Base-by-base conservation (phyloP, 2,888 invertebrate genomes). In the Watsonalla cultraria region DNA sequence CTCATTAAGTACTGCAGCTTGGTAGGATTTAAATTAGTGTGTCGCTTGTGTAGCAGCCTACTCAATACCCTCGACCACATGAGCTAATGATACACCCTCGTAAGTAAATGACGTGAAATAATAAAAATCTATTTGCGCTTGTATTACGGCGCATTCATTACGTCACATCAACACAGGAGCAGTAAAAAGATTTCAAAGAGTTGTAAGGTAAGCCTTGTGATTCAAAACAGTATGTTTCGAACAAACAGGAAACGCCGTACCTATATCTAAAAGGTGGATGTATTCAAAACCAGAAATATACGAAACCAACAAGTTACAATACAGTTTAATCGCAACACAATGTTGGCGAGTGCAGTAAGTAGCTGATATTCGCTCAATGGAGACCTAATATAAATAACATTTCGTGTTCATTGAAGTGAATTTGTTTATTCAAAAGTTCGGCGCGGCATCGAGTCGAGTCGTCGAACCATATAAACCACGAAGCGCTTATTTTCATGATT, bases 241-340 rank as follows among this genome's bases (percentile, higher is more conserved):
- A 53, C 63, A 66, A 65, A 65, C 65, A 65, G 65, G 65, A 65
- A 63, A 61, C 51, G 37, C 5, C 13, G n/a, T 37, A 24, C 24
- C 24, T 24, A 39, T 46, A 34, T 54, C 34, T 51, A 47, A 39
- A 33, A 50, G 45, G 9, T 11, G 33, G 51, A 42, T 46, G 15
- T 46, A 46, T 15, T 8, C 52, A 51, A 54, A 57, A 46, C 57
- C 24, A 45, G 37, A 6, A 24, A 42, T 34, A 51, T 39, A 55
- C 48, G 24, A 51, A 54, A 57, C 52, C 54, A 52, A 52, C 54
- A 53, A 8, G 9, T 46, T 14, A 7, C 14, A 14, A 42, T 42
- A 42, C 9, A 42, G 11, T 42, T 42, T 11, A 42, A 11, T 11
- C 5, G 11, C 11, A 42, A 11, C 42, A 11, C 42, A 8, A 11